These are phyloP conservation scores for Lysandra bellargus DNA, from an alignment of 2,888 invertebrate species.

Conservation along the genomic window DNA sequence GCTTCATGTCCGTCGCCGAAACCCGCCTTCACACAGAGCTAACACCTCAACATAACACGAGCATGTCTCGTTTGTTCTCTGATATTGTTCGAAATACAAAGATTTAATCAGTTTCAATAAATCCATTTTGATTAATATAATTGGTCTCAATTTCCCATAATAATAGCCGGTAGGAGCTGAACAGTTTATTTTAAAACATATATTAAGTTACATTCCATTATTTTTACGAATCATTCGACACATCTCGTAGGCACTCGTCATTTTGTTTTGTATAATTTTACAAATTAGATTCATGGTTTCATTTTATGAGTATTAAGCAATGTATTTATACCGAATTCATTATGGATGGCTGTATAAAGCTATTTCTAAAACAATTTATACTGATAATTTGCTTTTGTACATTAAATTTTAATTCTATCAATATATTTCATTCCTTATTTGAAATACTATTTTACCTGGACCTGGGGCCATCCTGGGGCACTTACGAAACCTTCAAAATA, in stretches of 20 bases:
- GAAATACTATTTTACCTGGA: slow-evolving; percentile 9
- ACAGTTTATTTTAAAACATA: slow-evolving; percentile 4
- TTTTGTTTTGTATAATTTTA: slow-evolving; percentile 25
- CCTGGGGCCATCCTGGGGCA: not conserved
- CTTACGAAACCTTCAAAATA: not conserved
- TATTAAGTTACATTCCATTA: slow-evolving; percentile 28
- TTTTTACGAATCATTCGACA: not conserved
- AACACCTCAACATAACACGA: slow-evolving; percentile 46
- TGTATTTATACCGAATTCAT: slow-evolving; percentile 27
- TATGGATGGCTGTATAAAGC: slow-evolving; percentile 12
- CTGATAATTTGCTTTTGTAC: slow-evolving; percentile 31
- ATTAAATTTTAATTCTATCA: slow-evolving; percentile 30
- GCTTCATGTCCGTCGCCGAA: slow-evolving; percentile 11
- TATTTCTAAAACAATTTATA: slow-evolving; percentile 28
- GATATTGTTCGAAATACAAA: slow-evolving; percentile 59
- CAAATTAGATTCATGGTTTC: not conserved
- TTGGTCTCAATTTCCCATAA: slow-evolving; percentile 50
- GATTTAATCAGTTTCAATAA: slow-evolving; percentile 61
- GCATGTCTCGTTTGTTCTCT: slow-evolving; percentile 53
- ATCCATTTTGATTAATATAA: slow-evolving; percentile 58
- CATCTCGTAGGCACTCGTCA: not conserved
- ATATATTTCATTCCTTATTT: slow-evolving; percentile 28
- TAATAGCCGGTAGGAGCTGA: not conserved
- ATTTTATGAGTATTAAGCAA: slow-evolving; percentile 28
- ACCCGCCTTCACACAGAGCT: slow-evolving; percentile 56